Evolutionary conservation across 2,888 invertebrate genomes (phyloP).

Genomic region (Copidosoma aretas): DNA sequence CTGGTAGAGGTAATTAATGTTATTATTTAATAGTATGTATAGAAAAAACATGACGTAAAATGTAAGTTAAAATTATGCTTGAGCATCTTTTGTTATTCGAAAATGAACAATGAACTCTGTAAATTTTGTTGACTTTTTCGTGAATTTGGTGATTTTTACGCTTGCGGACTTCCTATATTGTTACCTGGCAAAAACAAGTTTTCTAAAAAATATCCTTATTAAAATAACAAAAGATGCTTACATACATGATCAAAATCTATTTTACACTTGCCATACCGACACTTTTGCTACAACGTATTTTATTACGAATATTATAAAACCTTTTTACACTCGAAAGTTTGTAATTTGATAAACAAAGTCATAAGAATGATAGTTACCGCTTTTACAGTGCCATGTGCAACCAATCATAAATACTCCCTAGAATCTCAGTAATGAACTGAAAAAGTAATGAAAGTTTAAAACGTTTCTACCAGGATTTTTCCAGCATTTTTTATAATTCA

Average conservation of each 20-base stretch:
- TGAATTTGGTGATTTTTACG: background rate
- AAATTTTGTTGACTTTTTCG: background rate
- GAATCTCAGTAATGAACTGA: background rate
- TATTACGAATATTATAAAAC: constrained; percentile 34
- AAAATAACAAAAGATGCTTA: constrained; percentile 22
- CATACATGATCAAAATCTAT: constrained; percentile 34
- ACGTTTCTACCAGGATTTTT: constrained; percentile 22
- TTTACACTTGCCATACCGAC: constrained; percentile 35
- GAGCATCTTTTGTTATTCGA: constrained; percentile 44
- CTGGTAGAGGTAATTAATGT: constrained; percentile 20
- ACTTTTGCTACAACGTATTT: constrained; percentile 44
- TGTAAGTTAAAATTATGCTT: constrained; percentile 19
- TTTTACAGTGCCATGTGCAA: constrained; percentile 37
- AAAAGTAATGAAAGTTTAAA: constrained; percentile 12
- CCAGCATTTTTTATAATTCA: constrained; percentile 9
- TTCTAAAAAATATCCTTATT: constrained; percentile 9
- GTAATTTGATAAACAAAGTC: constrained; percentile 21
- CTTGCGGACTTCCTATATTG: background rate
- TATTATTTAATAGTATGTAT: constrained; percentile 28
- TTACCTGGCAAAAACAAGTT: background rate
- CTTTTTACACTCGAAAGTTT: constrained; percentile 38
- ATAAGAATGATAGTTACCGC: constrained; percentile 30
- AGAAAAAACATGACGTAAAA: constrained; percentile 10
- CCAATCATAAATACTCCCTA: constrained; percentile 28
- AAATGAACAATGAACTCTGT: constrained; percentile 46